Percentiles rank a stretch among this genome's conserved stretches.
These are phyloP conservation scores for Ptychadena robeensis DNA, from an alignment of 2,797 vertebrate species.

Conservation along the genomic window DNA sequence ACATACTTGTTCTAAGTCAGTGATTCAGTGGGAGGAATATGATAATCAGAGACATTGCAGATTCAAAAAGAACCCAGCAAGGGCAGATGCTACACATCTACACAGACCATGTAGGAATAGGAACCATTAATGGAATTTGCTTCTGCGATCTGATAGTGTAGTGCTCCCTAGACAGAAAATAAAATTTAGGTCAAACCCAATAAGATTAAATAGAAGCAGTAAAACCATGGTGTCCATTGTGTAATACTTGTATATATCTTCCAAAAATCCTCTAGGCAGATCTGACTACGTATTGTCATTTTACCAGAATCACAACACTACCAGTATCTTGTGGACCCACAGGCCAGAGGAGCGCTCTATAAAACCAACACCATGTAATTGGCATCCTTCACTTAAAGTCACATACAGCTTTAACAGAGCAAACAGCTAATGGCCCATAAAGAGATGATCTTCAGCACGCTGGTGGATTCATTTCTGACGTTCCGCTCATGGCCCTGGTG, in stretches of 20 bases:
- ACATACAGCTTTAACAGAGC: slow-evolving; percentile 7
- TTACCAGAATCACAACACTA: not conserved
- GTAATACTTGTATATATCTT: not conserved
- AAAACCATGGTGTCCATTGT: not conserved
- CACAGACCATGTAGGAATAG: too few relatives aligned
- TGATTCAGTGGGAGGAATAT: too few relatives aligned
- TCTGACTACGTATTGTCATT: not conserved
- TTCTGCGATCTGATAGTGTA: too few relatives aligned
- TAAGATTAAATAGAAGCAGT: not conserved
- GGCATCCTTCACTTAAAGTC: slow-evolving; percentile 39
- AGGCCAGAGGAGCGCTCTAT: slow-evolving; percentile 4
- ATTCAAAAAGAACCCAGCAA: too few relatives aligned
- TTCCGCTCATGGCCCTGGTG: not conserved
- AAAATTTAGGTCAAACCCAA: not conserved
- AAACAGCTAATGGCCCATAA: slow-evolving; percentile 44
- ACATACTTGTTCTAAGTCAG: too few relatives aligned
- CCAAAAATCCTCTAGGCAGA: not conserved
- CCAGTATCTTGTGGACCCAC: slow-evolving; percentile 15
- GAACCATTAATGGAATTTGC: too few relatives aligned
- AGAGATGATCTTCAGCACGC: slow-evolving; percentile 24
- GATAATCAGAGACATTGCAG: too few relatives aligned
- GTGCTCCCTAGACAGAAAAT: too few relatives aligned
- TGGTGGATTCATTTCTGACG: slow-evolving; percentile 16
- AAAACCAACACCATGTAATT: slow-evolving; percentile 39
- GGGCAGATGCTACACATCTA: too few relatives aligned